Evolutionary conservation across 2,113 vertebrate genomes (phyloP).

Genomic region (Alethe diademata): DNA sequence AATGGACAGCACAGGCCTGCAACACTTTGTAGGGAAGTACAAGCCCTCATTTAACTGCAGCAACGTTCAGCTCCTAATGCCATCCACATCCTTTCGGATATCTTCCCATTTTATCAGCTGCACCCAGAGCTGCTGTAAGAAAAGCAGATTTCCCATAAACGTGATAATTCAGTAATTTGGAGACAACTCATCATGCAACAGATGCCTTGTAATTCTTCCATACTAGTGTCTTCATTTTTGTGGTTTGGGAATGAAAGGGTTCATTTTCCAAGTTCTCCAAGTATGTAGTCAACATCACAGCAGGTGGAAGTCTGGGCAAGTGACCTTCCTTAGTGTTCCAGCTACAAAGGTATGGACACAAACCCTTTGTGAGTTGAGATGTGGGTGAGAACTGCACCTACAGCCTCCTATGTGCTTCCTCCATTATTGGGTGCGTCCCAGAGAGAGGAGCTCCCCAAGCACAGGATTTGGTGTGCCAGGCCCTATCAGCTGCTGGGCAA

Average conservation of each 20-base stretch:
- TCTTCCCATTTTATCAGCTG: neutral
- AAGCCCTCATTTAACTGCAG: neutral
- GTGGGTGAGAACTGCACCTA: neutral
- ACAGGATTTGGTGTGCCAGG: neutral
- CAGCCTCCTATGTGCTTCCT: neutral
- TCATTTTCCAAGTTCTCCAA: neutral
- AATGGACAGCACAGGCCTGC: neutral
- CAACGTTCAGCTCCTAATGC: neutral
- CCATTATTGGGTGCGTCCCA: no score
- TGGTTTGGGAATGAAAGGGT: neutral
- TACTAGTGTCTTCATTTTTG: neutral
- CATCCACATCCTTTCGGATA: neutral
- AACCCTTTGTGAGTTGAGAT: neutral
- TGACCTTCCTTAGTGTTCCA: no score
- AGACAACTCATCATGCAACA: neutral
- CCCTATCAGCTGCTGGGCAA: accelerated
- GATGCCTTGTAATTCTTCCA: neutral
- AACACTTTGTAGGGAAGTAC: neutral
- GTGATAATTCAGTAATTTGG: neutral
- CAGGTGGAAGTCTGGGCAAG: neutral
- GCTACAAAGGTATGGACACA: accelerated
- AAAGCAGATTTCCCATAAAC: neutral
- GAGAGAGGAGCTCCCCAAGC: neutral
- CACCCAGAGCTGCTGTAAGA: neutral
- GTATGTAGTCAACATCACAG: neutral